Evolutionary conservation across 2,888 invertebrate genomes (phyloP), one percentile per base, ranked within the genome.

Genomic region (Lasioglossum zephyrum): DNA sequence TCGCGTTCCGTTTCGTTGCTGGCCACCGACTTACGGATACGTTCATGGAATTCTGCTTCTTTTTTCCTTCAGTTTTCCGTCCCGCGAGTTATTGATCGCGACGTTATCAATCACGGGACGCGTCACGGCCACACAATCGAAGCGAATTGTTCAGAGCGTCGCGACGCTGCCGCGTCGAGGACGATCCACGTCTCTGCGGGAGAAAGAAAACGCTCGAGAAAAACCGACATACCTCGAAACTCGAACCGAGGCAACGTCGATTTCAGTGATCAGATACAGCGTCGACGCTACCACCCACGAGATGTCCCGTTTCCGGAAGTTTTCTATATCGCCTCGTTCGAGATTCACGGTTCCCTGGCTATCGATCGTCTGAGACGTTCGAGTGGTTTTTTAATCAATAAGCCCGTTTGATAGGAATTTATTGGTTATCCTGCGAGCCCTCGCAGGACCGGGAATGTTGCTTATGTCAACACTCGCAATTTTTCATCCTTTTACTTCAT

Each of bases 51-150:
- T 41, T 53, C 49, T 5, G 2, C 31, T 9, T 11, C 13, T 11
- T 9, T 11, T 26, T 26, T 60, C 49, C 73, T 57, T 9, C 18
- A 0, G 36, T 36, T 63, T 18, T 31, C 16, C 53, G 3, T 8
- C n/a, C 31, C 31, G 4, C 36, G 76, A 70, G 41, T 66, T 57
- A 74, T 83, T n/a, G 57, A 77, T 81, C 70, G 81, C 26, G n/a
- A 47, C 60, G 84, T 77, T 77, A 84, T 84, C 77, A 60, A 77
- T 83, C 84, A 69, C 53, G 36, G 53, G 13, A 60, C 60, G 44
- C n/a, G 60, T 36, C 60, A 18, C 72, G 11, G 39, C 9, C 53
- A 5, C 66, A 47, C 77, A 5, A 49, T 49, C 49, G 49, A 49
- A 49, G 49, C 49, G 18, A 22, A 18, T 8, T 49, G 6, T 22